These are phyloP conservation scores for Rhincodon typus DNA, from an alignment of 2,797 vertebrate species.

Conservation along the genomic window DNA sequence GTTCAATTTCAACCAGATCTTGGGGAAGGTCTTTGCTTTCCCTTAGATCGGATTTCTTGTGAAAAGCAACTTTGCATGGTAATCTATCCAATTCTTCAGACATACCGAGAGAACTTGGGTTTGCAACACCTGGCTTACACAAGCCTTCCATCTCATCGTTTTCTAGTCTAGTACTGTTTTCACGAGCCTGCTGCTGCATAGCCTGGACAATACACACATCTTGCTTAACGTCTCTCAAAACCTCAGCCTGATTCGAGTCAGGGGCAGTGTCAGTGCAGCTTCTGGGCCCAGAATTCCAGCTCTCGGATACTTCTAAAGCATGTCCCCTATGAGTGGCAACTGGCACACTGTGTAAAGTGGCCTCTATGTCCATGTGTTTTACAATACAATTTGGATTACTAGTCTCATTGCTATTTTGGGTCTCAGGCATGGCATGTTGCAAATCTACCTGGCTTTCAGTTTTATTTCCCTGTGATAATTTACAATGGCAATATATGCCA, in stretches of 20 bases:
- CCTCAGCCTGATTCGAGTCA: background rate
- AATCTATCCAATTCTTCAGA: background rate
- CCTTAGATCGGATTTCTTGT: background rate
- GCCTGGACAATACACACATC: background rate
- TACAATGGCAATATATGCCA: conserved; percentile 21
- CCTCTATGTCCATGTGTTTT: background rate
- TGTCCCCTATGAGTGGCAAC: background rate
- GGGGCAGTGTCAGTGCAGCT: background rate
- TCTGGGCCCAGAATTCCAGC: background rate
- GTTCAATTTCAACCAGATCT: background rate
- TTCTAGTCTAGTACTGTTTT: no score
- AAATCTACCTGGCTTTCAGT: background rate
- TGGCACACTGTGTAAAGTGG: background rate
- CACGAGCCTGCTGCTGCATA: background rate
- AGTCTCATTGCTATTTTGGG: background rate
- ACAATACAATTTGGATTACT: background rate
- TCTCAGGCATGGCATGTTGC: background rate
- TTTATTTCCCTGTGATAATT: conserved; percentile 3
- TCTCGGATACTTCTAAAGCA: background rate
- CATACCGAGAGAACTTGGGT: no score
- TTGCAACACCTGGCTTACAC: background rate
- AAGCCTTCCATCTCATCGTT: background rate
- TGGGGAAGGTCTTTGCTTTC: background rate
- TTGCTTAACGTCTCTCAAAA: background rate
- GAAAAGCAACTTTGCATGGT: no score